Evolutionary conservation across 37 sponge, comb jelly and placozoan species (phyloP), one percentile per base, ranked within the genome.

Genomic region (Chondrilla cf. caribensis): DNA sequence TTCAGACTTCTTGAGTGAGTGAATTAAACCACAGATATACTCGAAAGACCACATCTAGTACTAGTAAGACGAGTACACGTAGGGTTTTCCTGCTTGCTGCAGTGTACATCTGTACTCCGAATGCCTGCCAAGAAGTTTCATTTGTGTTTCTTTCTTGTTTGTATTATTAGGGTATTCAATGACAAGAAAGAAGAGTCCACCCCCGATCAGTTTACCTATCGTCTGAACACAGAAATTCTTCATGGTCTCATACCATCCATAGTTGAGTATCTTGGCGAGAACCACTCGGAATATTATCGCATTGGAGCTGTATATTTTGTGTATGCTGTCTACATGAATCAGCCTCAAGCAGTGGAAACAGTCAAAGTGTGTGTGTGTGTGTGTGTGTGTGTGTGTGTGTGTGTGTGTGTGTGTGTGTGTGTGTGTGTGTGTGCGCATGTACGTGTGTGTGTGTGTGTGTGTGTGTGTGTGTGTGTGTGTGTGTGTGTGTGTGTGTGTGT

Each of bases 251-350:
- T 73, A 7, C 44, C 76, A n/a, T 41, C 76, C 44, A 73, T 73
- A 19, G 31, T 39, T 1, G 76, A 73, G 44, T 40, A 43, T 43
- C 76, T 73, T 1, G 24, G 24, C 9, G 76, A 37, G 24, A 25
- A 73, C 15, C 76, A 73, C 43, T 39, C 76, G 14, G 44, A 43
- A 7, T 73, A 39, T 9, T 42, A 73, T 25, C 76, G 76, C 15
- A 39, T 39, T 24, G 76, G 76, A 38, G 76, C 76, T 73, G 76
- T 73, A 25, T 73, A 73, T 15, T 39, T 73, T 37, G 38, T 73
- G 25, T 73, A 73, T 40, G 76, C 76, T 8, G 41, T 73, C n/a
- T 73, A 73, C 76, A 73, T 42, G 44, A 73, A 73, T 42, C 76
- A 73, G 76, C 76, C 44, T 1, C 24, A 17, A 14, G 38, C 76